A percentile compares a stretch with the other conserved stretches of the same genome.
phyloP scores from a whole-genome alignment of 2,797 vertebrate species.

The Taenioides sp. region DNA sequence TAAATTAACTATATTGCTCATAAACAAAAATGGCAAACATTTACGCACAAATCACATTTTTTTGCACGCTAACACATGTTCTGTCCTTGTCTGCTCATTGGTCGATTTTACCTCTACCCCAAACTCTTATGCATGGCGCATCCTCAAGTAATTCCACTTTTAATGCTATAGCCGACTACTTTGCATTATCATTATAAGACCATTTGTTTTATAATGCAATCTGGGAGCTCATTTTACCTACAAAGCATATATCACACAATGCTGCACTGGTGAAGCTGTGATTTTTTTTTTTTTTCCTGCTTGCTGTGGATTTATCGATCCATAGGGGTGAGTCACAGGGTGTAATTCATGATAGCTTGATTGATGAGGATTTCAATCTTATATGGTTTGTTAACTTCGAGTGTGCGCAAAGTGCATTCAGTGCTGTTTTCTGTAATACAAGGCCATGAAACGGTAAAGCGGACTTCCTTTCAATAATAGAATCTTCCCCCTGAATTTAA shows the following conservation, averaged over 20 bases:
- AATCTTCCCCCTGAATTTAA: slow-evolving; percentile 68
- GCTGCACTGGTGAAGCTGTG: slow-evolving; percentile 66
- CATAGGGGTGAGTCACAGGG: slow-evolving; percentile 76
- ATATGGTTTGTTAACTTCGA: slow-evolving; percentile 78
- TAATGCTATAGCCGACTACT: slow-evolving; percentile 49
- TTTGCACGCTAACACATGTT: slow-evolving; percentile 50
- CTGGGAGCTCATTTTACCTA: slow-evolving; percentile 63
- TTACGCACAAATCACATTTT: slow-evolving; percentile 19
- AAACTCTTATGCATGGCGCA: slow-evolving; percentile 9
- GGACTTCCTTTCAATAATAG: slow-evolving; percentile 72
- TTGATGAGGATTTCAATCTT: slow-evolving; percentile 82
- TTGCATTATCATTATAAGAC: slow-evolving; percentile 68
- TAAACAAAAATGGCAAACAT: slow-evolving; percentile 42
- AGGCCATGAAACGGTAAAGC: slow-evolving; percentile 58
- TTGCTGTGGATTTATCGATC: slow-evolving; percentile 81
- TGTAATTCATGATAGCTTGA: slow-evolving; percentile 81
- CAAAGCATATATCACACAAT: slow-evolving; percentile 71
- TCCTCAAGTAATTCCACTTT: slow-evolving; percentile 40
- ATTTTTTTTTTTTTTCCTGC: slow-evolving; percentile 40
- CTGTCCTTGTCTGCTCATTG: slow-evolving; percentile 17
- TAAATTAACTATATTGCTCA: slow-evolving; percentile 46
- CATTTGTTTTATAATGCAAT: slow-evolving; percentile 64
- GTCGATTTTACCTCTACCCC: slow-evolving; percentile 17
- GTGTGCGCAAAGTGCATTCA: slow-evolving; percentile 76
- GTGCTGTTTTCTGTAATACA: slow-evolving; percentile 77